phyloP scores from a whole-genome alignment of 2,888 invertebrate genomes.

The Proisotoma minuta region DNA sequence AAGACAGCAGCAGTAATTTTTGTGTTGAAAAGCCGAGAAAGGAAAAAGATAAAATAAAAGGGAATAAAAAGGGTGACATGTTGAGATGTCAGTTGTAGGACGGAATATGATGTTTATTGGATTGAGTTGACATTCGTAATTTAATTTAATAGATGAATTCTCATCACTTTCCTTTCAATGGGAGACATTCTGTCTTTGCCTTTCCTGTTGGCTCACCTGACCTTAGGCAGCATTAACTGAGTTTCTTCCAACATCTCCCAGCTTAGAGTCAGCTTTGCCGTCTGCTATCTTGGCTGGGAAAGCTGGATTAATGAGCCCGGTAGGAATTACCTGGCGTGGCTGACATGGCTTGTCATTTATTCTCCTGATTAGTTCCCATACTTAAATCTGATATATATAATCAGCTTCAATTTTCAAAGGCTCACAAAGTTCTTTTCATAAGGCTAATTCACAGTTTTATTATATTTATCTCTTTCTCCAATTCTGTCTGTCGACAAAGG shows the following conservation, averaged over 20 bases:
- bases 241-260: slow-evolving; percentile 1
- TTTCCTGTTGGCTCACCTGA: not conserved
- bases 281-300: not conserved
- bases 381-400: too few relatives aligned
- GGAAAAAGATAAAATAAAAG: not conserved
- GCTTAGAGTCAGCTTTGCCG: not conserved
- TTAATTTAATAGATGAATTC: slow-evolving; percentile 15
- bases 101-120: slow-evolving; percentile 4
- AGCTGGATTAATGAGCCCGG: slow-evolving; percentile 14
- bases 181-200: not conserved
- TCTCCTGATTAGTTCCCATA: slow-evolving; percentile 7
- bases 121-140: slow-evolving; percentile 13
- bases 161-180: slow-evolving; percentile 4
- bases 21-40: not conserved
- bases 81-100: not conserved
- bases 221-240: slow-evolving; percentile 8
- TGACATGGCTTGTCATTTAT: slow-evolving; percentile 11
- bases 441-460: too few relatives aligned
- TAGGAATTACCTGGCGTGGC: slow-evolving; percentile 11
- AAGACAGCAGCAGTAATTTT: too few relatives aligned
- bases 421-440: not conserved
- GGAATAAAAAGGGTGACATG: not conserved
- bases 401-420: not conserved
- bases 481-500: too few relatives aligned
- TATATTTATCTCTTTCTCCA: too few relatives aligned